Base-by-base conservation (phyloP, 92 coral and sea anemone species). In the Epizoanthus stellaris region DNA sequence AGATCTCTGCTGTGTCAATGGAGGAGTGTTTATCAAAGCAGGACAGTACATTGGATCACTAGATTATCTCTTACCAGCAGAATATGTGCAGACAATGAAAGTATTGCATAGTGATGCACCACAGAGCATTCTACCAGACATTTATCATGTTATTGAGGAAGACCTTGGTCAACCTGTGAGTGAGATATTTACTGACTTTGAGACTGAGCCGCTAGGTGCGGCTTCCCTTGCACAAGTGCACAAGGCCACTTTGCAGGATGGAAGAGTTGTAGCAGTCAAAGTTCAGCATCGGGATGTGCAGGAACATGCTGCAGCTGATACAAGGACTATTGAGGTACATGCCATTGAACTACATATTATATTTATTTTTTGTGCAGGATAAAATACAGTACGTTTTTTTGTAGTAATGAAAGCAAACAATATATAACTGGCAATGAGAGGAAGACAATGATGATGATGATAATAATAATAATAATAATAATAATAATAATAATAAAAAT, bases 171-270 rank as follows among this genome's bases (percentile, higher is more conserved):
- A 82, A 62, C 80, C 87, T 85, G 91, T 95, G 19, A 87, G 63
- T 16, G 67, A 97, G 19, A 63, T 95, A 52, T 97, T 97, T 89
- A 73, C 75, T 9, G 77, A 89, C 52, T 97, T 97, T 91, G 98
- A 97, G 25, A 70, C 75, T 2, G 89, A 76, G 4, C 98, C 99
- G 19, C 81, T 97, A 25, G 99, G 99, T 10, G 87, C 96, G 45
- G 99, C 99, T 4, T 97, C 99, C 23, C 88, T 97, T 39, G 99
- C 99, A 11, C 99, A 97, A 81, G 99, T 97, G 16, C 99, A 97
- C 83, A 94, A 91, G 86, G 99, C 99, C 30, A 86, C 90, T 21
- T 53, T 94, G 75, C 90, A 91, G 75, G 98, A 96, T 91, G 99
- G 99, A 5, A 86, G 87, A 49, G 77, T 85, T 67, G 99, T 96